Conservation (phyloP, 2,113 vertebrate genomes). For the Astur gentilis region DNA sequence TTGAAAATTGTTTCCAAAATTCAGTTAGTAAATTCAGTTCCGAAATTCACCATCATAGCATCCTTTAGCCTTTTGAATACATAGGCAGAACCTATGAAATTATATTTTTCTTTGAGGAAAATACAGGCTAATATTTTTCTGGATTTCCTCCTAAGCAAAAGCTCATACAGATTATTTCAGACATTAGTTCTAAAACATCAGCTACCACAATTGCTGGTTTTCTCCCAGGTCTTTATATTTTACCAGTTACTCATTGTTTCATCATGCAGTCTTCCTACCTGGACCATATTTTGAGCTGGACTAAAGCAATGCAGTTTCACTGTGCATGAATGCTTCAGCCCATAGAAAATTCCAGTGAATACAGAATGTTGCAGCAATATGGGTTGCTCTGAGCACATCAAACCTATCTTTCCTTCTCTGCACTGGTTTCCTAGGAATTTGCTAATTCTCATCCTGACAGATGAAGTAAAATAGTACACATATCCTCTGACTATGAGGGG, state of each 20-base stretch:
- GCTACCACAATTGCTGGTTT: not conserved
- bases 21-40: not conserved
- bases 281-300: not conserved
- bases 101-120: not conserved
- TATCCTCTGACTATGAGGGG: not conserved
- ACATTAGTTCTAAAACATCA: not conserved
- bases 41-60: not conserved
- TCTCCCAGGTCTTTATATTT: not conserved
- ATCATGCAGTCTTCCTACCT: not conserved
- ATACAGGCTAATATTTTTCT: not conserved
- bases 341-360: not conserved
- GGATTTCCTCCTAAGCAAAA: not conserved
- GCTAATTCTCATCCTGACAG: not conserved
- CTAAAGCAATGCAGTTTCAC: not conserved
- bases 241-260: not conserved
- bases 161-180: not conserved
- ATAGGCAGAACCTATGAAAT: not conserved
- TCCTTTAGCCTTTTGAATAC: not conserved
- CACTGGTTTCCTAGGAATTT: not conserved
- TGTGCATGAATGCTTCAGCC: not conserved
- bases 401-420: not conserved
- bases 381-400: not conserved
- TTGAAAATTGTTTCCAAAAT: not conserved
- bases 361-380: not conserved
- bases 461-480: not conserved